Evolutionary conservation across 2,113 vertebrate species (phyloP).

Genomic region (Pygoscelis antarcticus): DNA sequence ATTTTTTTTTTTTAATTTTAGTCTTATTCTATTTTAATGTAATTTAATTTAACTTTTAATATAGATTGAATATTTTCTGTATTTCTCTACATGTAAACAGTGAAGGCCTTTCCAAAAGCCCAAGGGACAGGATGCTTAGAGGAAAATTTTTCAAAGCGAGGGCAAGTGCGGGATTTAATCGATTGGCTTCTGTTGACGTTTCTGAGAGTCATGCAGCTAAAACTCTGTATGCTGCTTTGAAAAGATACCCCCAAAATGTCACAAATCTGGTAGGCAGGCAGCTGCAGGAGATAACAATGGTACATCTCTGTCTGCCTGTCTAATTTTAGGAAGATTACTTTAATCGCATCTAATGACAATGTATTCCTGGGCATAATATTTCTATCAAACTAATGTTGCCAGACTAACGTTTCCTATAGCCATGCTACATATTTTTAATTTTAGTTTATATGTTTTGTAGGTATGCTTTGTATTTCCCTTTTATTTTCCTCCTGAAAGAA

Average conservation of each 20-base stretch:
- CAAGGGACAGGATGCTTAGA: neutral
- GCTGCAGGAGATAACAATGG: neutral
- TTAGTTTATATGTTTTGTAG: neutral
- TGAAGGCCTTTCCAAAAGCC: neutral
- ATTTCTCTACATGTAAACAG: neutral
- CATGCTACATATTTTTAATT: neutral
- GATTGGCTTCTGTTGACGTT: neutral
- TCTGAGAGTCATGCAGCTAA: constrained; percentile 13
- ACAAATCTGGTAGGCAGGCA: neutral
- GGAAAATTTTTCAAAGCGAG: neutral
- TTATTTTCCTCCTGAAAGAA: neutral
- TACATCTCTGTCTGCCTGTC: neutral
- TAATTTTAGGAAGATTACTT: constrained; percentile 24
- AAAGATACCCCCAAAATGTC: constrained; percentile 29
- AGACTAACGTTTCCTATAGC: neutral
- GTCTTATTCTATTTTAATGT: neutral
- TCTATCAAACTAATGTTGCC: neutral
- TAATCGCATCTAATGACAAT: neutral
- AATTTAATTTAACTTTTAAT: neutral
- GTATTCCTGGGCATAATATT: neutral
- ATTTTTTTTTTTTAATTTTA: neutral
- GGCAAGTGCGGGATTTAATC: neutral
- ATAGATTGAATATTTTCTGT: neutral
- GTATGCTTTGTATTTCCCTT: neutral
- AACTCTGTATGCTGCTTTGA: constrained; percentile 13